Percentiles rank a stretch among this genome's conserved stretches.
These are phyloP conservation scores for Clarias fuscus DNA, from an alignment of 2,797 vertebrate genomes.

Conservation along the genomic window DNA sequence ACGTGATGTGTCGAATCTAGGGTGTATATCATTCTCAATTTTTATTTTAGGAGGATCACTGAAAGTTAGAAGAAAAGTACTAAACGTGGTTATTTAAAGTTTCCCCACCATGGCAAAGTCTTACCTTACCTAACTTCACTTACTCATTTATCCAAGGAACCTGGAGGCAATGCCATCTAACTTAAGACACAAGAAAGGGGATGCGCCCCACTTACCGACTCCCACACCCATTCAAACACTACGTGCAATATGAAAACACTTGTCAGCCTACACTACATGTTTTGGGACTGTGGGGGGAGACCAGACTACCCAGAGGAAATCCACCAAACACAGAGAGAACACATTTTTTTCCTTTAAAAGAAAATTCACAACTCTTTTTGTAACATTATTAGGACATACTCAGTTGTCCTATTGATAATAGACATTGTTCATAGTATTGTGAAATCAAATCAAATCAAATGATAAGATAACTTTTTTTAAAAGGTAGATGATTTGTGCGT, in stretches of 20 bases:
- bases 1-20: neutral
- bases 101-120: neutral
- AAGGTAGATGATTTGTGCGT: neutral
- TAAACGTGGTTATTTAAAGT: neutral
- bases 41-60: neutral
- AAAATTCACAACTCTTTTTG: neutral
- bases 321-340: too few species aligned
- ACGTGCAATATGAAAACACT: too few species aligned
- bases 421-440: neutral
- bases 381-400: neutral
- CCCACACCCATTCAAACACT: too few species aligned
- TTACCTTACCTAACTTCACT: neutral
- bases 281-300: too few species aligned
- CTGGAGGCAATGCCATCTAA: too few species aligned
- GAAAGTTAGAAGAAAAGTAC: neutral
- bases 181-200: too few species aligned
- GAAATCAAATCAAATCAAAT: neutral
- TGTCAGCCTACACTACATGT: too few species aligned
- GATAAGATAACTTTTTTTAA: neutral
- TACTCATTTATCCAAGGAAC: too few species aligned
- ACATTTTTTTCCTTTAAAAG: neutral
- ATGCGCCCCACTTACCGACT: too few species aligned
- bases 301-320: too few species aligned
- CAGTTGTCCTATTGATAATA: neutral
- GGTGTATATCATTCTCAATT: neutral